A percentile compares a stretch with the other conserved stretches of the same genome.
These are phyloP conservation scores for Phaetusa simplex DNA, from an alignment of 2,113 vertebrate species.

Conservation along the genomic window DNA sequence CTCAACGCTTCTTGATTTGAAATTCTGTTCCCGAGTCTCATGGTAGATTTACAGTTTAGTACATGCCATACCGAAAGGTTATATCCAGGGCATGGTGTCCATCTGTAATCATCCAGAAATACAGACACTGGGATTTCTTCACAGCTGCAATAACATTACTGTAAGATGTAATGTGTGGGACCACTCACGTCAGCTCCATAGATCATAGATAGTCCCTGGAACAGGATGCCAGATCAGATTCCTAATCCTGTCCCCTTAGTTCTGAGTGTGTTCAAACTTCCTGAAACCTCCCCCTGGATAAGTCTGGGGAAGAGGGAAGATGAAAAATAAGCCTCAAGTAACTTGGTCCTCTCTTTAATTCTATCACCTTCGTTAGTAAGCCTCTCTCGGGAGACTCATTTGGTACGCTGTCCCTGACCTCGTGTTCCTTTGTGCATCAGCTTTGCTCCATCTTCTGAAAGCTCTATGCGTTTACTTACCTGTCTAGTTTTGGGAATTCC, in stretches of 20 bases:
- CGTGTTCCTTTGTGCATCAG: background rate
- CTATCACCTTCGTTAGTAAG: background rate
- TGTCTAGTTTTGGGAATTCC: background rate
- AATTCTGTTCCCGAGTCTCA: background rate
- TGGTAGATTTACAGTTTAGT: background rate
- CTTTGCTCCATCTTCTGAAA: background rate
- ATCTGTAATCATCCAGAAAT: constrained; percentile 1
- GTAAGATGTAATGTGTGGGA: background rate
- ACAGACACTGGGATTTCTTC: background rate
- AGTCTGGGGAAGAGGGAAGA: background rate
- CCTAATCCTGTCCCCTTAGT: background rate
- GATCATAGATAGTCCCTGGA: background rate
- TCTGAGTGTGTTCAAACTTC: background rate
- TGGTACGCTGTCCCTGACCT: background rate
- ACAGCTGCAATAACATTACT: constrained; percentile 37
- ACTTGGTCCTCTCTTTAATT: background rate
- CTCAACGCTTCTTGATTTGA: background rate
- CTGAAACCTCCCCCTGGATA: background rate
- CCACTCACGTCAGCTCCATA: background rate
- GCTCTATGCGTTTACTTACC: background rate
- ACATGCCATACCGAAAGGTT: background rate
- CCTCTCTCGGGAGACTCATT: background rate
- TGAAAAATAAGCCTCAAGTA: background rate
- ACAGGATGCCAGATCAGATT: background rate
- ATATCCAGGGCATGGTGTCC: background rate